These are phyloP conservation scores for Lithosia quadra DNA, from an alignment of 2,888 invertebrate species.

Conservation along the genomic window DNA sequence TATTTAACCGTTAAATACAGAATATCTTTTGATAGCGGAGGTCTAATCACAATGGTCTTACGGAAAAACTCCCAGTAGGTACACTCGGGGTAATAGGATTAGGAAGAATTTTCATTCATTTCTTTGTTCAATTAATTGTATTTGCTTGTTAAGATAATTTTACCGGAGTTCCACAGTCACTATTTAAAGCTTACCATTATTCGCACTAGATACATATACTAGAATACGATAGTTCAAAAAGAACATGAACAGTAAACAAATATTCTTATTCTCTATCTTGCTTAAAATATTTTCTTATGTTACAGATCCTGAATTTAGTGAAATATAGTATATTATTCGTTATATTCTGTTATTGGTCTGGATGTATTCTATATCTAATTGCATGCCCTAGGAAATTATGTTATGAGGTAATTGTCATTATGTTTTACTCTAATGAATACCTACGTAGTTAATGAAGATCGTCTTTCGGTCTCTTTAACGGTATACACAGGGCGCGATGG, in stretches of 20 bases:
- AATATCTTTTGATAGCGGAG: not conserved
- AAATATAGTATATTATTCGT: slow-evolving; percentile 66
- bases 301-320: slow-evolving; percentile 69
- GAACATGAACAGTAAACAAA: too few relatives aligned
- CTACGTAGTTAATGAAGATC: not conserved
- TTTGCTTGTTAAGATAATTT: slow-evolving; percentile 4
- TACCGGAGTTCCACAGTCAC: not conserved
- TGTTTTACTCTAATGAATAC: not conserved
- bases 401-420: slow-evolving; percentile 60
- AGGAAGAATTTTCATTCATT: not conserved
- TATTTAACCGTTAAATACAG: not conserved
- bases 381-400: slow-evolving; percentile 77
- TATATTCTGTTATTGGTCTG: slow-evolving; percentile 79
- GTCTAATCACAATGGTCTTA: not conserved
- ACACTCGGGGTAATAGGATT: slow-evolving; percentile 1
- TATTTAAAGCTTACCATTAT: not conserved
- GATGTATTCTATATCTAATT: slow-evolving; percentile 72
- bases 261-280: not conserved
- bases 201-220: not conserved
- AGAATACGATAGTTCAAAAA: not conserved
- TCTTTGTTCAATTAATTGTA: slow-evolving; percentile 3
- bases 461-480: too few relatives aligned
- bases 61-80: not conserved
- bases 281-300: slow-evolving; percentile 29
- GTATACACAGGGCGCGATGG: too few relatives aligned